Evolutionary conservation across 2,888 invertebrate genomes (phyloP).

Genomic region (Ischnus inquisitorius): DNA sequence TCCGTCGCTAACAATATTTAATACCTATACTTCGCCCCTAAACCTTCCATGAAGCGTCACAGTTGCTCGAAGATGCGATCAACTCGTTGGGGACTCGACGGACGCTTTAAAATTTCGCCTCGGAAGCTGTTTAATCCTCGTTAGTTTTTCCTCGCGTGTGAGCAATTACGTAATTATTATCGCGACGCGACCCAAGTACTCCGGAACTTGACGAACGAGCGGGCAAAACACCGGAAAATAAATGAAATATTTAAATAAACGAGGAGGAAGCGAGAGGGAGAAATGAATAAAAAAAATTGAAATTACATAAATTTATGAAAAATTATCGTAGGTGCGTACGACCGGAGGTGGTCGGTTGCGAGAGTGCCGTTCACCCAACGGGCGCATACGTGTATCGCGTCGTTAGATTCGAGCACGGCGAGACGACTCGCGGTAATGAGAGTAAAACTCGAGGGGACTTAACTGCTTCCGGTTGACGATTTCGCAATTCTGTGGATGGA

Average conservation of each 20-base stretch:
- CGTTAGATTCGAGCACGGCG: constrained; percentile 58
- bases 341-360: constrained; percentile 7
- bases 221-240: constrained; percentile 24
- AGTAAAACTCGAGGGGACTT: constrained; percentile 64
- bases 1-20: too few relatives aligned
- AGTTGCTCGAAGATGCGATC: constrained; percentile 4
- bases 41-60: not conserved
- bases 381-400: constrained; percentile 56
- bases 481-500: constrained; percentile 51
- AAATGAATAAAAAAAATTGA: constrained; percentile 26
- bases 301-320: constrained; percentile 33
- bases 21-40: not conserved
- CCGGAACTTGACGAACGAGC: constrained; percentile 27
- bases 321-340: constrained; percentile 52
- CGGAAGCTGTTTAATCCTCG: constrained; percentile 31
- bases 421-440: constrained; percentile 66
- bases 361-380: constrained; percentile 43
- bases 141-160: constrained; percentile 26
- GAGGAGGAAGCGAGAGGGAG: constrained; percentile 24
- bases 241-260: constrained; percentile 47
- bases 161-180: constrained; percentile 56
- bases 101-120: constrained; percentile 2
- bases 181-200: constrained; percentile 44
- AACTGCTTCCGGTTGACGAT: constrained; percentile 63
- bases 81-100: constrained; percentile 1